A percentile compares a stretch with the other conserved stretches of the same genome.
Conservation (phyloP, 2,797 vertebrate species). For the Tenualosa ilisha region DNA sequence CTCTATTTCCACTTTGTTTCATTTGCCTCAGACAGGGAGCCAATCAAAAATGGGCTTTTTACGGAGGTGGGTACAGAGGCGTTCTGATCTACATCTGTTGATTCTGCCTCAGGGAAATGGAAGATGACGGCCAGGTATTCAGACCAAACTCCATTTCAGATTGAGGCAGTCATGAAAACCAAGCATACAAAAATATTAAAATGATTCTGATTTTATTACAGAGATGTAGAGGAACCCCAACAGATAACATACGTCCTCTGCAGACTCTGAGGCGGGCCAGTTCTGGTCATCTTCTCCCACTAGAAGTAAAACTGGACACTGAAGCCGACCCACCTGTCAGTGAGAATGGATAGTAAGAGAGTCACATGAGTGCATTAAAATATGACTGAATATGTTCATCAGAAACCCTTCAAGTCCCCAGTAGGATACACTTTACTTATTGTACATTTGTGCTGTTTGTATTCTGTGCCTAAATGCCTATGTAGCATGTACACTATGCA, state of each 20-base stretch:
- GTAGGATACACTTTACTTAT: background rate
- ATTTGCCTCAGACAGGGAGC: too few species aligned
- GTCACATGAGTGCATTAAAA: background rate
- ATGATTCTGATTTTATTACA: background rate
- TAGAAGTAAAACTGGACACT: conserved; percentile 71
- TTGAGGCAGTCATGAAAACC: too few species aligned
- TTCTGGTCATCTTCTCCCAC: conserved; percentile 76
- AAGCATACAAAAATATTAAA: background rate
- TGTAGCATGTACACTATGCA: background rate
- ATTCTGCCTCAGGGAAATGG: too few species aligned
- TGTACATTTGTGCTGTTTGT: background rate
- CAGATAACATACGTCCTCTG: conserved; percentile 62
- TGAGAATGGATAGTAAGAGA: conserved; percentile 7
- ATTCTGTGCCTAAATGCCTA: background rate
- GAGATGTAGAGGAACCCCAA: background rate
- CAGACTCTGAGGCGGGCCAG: conserved; percentile 67
- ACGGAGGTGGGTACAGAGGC: too few species aligned
- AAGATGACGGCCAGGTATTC: too few species aligned
- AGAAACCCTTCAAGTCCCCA: background rate
- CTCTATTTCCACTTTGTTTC: too few species aligned
- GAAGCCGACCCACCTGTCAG: conserved; percentile 64
- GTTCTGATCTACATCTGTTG: too few species aligned
- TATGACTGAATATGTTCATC: background rate
- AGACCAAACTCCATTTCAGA: too few species aligned
- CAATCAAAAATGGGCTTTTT: too few species aligned